These are phyloP conservation scores for Spialia ferax DNA, from an alignment of 2,888 invertebrate species.

Conservation along the genomic window DNA sequence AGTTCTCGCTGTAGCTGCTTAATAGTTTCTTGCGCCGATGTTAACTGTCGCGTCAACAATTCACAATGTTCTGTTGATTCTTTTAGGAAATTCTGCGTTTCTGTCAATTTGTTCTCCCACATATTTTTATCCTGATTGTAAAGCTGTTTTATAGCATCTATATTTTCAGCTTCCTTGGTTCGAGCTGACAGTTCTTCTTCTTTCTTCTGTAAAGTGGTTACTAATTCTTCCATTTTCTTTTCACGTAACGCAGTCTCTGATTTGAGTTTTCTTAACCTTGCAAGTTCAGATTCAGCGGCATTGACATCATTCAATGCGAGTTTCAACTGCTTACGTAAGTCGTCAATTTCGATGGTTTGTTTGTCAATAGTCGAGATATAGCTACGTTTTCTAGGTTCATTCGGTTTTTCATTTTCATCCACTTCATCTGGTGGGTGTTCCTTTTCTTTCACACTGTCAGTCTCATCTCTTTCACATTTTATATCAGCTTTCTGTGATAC, in stretches of 20 bases:
- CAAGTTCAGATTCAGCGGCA: constrained; percentile 91
- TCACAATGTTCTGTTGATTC: constrained; percentile 90
- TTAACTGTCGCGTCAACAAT: constrained; percentile 88
- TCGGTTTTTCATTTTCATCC: constrained; percentile 80
- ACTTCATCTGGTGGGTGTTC: constrained; percentile 65
- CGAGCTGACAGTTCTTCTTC: constrained; percentile 91
- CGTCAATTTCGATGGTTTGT: constrained; percentile 89
- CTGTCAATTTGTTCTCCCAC: constrained; percentile 89
- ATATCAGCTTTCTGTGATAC: constrained; percentile 81
- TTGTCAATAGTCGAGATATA: constrained; percentile 87
- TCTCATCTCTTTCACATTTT: constrained; percentile 82
- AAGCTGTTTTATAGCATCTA: constrained; percentile 87
- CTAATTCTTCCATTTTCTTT: constrained; percentile 92
- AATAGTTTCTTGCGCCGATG: constrained; percentile 88
- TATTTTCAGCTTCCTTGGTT: constrained; percentile 90
- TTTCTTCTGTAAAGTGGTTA: constrained; percentile 91
- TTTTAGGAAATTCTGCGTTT: constrained; percentile 89
- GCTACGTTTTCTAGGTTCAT: constrained; percentile 82
- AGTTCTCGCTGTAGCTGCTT: constrained; percentile 90
- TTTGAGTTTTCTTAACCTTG: constrained; percentile 90
- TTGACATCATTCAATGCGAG: constrained; percentile 88
- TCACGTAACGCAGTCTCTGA: constrained; percentile 90
- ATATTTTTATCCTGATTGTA: constrained; percentile 89
- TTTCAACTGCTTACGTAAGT: constrained; percentile 90
- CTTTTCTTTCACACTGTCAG: constrained; percentile 83